These are phyloP conservation scores for Notarius quadriscutis DNA, from an alignment of 2,113 vertebrate genomes.

Conservation along the genomic window DNA sequence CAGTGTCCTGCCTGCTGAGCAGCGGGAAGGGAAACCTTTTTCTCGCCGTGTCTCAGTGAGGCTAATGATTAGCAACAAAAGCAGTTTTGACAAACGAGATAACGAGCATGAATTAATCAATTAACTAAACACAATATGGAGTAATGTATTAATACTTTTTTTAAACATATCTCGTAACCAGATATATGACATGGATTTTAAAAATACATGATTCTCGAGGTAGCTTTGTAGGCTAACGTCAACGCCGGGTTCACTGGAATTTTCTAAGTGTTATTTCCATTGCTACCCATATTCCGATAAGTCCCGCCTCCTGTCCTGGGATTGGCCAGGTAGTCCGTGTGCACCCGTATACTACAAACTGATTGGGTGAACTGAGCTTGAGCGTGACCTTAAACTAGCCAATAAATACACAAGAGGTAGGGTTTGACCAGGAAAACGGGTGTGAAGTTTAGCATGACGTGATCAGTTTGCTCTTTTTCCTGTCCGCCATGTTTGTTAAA, in stretches of 20 bases:
- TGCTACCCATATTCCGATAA: background rate
- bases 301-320: conserved; percentile 2
- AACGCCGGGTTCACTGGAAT: conserved; percentile 74
- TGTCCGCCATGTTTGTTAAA: conserved; percentile 37
- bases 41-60: background rate
- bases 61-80: background rate
- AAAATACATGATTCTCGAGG: background rate
- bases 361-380: background rate
- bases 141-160: background rate
- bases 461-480: background rate
- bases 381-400: background rate
- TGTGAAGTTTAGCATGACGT: conserved; percentile 19
- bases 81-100: background rate
- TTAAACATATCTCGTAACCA: too few species aligned
- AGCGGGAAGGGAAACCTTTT: background rate
- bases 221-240: conserved; percentile 15
- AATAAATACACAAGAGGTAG: background rate
- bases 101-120: background rate
- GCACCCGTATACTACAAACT: background rate
- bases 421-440: background rate
- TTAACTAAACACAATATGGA: background rate
- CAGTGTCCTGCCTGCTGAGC: background rate
- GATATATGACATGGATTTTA: too few species aligned
- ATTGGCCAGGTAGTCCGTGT: background rate
- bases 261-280: conserved; percentile 27